Evolutionary conservation across 2,797 vertebrate genomes (phyloP).

Genomic region (Taenioides sp.): DNA sequence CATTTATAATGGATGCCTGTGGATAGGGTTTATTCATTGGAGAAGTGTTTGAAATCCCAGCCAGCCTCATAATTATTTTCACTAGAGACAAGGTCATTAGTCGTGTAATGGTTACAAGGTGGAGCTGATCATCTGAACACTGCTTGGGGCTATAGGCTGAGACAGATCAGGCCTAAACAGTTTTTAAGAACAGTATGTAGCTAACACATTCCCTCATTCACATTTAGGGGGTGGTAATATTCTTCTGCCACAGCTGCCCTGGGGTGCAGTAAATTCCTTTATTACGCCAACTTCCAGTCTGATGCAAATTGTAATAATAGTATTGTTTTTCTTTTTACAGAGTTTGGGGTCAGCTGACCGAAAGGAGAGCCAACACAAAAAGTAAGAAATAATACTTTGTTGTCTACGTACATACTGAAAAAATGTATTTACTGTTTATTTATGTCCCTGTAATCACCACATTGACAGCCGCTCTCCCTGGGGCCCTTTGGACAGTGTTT

Average conservation of each 20-base stretch:
- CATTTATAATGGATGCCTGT: constrained; percentile 18
- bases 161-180: neutral
- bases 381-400: constrained; percentile 72
- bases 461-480: too few species aligned
- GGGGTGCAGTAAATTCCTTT: neutral
- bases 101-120: constrained; percentile 21
- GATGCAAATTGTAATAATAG: constrained; percentile 24
- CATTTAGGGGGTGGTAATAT: too few species aligned
- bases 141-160: constrained; percentile 22
- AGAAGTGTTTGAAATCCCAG: constrained; percentile 26
- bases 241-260: neutral
- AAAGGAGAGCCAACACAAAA: constrained; percentile 84
- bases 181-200: neutral
- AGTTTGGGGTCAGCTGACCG: constrained; percentile 90
- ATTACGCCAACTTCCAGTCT: neutral
- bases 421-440: neutral
- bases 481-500: neutral
- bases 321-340: constrained; percentile 70
- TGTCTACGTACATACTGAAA: neutral
- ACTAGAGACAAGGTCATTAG: constrained; percentile 21
- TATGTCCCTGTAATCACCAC: neutral
- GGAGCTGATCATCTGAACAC: constrained; percentile 34
- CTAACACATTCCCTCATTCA: neutral
- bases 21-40: constrained; percentile 25
- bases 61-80: constrained; percentile 33